Base-by-base conservation (phyloP, 2,888 invertebrate genomes). In the Oasisia sp. region DNA sequence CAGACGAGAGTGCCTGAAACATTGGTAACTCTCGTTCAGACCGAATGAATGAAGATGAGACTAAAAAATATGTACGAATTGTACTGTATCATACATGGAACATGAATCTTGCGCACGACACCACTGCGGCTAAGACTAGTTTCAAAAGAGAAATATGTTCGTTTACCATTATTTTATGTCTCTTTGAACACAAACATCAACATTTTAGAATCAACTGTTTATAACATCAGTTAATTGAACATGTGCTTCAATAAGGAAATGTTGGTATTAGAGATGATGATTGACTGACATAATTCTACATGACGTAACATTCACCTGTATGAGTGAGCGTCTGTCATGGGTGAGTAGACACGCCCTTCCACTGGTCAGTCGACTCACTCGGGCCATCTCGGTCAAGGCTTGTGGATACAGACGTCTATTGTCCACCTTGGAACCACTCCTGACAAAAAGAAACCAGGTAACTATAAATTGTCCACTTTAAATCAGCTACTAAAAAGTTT, bases 331-430 rank as follows among this genome's bases (percentile, higher is more conserved):
- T 93, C 95, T 95, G 93, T 96, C 96, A 91, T 95, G 95, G 1
- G 96, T 96, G 12, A 97, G 95, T 1, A 97, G 94, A 91, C 97
- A 97, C 11, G 97, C 96, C 92, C 97, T 95, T 5, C 97, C 97
- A n/a, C 96, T 96, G 27, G 95, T 95, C n/a, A 95, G 95, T 92
- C 95, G 95, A 32, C 96, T 94, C 0, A 97, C 96, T 94, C 97
- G 95, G 0, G 97, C 97, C 95, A 97, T 95, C 95, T 97, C 97
- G 89, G 95, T 93, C 92, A 97, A 94, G 58, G 97, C 95, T 74
- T 95, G 93, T 89, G 97, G 97, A 94, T 97, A 97, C 90, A 97
- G 95, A 9, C 95, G 94, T 93, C 96, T 95, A 94, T 97, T 97
- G 94, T 97, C 96, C 5, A 94, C 94, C 94, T 96, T 97, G 12